A percentile compares a stretch with the other conserved stretches of the same genome.
Evolutionary conservation across 2,888 invertebrate species (phyloP).

Genomic region (Liposcelis brunnea): DNA sequence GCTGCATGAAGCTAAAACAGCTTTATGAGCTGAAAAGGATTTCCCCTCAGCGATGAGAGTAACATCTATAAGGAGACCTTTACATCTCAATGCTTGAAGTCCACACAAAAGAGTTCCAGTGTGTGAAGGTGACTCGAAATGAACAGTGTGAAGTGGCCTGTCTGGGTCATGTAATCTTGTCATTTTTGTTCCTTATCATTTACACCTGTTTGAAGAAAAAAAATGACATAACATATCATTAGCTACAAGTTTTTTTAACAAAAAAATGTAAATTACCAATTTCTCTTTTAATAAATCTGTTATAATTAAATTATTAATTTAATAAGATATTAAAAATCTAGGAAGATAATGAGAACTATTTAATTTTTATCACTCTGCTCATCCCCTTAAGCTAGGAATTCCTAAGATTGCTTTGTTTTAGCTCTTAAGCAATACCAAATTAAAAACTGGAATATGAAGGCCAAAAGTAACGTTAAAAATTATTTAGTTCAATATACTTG

Average conservation of each 20-base stretch:
- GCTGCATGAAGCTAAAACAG: constrained; percentile 51
- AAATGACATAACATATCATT: neutral
- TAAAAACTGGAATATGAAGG: too few relatives aligned
- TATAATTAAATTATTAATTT: too few relatives aligned
- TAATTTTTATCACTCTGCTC: too few relatives aligned
- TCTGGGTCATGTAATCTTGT: too few relatives aligned
- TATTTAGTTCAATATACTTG: too few relatives aligned
- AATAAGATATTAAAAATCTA: neutral
- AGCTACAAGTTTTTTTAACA: neutral
- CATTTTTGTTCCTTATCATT: neutral
- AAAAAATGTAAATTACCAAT: neutral
- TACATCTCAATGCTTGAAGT: constrained; percentile 39
- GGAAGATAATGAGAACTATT: neutral
- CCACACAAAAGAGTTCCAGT: constrained; percentile 37
- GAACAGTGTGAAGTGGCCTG: constrained; percentile 21
- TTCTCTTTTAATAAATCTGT: too few relatives aligned
- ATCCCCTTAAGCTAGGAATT: too few relatives aligned
- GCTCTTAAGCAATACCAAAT: too few relatives aligned
- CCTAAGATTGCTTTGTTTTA: too few relatives aligned
- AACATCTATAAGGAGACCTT: constrained; percentile 45
- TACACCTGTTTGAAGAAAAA: neutral
- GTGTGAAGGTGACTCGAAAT: constrained; percentile 37
- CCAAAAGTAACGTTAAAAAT: too few relatives aligned
- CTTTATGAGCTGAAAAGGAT: constrained; percentile 48
- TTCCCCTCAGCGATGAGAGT: constrained; percentile 45